Base-by-base conservation (phyloP, 1,140 invertebrate genomes). In the Diuraphis noxia region DNA sequence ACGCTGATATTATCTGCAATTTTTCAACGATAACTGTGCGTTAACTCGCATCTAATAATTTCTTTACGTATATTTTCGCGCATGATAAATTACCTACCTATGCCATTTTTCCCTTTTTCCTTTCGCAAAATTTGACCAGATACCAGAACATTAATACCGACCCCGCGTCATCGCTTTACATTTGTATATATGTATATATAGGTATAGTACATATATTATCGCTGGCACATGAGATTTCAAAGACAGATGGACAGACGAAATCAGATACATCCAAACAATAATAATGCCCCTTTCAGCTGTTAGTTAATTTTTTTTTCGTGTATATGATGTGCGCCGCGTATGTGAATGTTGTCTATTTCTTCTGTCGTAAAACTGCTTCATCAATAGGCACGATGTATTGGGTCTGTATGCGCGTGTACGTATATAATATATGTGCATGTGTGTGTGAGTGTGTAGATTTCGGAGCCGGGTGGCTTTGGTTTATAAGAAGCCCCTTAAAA, bases 261-360 rank as follows among this genome's bases (percentile, higher is more conserved):
- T 91, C 89, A 91, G 89, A 91, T 91, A 91, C 89, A 91, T 79
- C 89, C 89, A 91, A 91, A 91, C 89, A 91, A 91, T 82, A 91
- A 91, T 91, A 90, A 91, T 91, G 89, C 77, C 89, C 89, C 89
- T 91, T 91, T 91, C 89, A 91, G 89, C 89, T 91, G 89, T 91
- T 91, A 91, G 89, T 91, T 91, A 91, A 91, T 91, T 43, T 89
- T 77, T 88, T 63, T 85, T 46, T 19, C 19, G 4, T 38, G 36
- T 38, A 25, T 79, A 79, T 36, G 25, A n/a, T 30, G 23, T 8
- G 52, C 23, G 5, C 30, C 4, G 19, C 40, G 23, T 82, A 40
- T 82, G 36, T 88, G 56, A 49, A 43, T 38, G 88, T 90, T 82
- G 72, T 91, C 89, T 91, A 91, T 91, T 91, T 91, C 89, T 91